phyloP scores from a whole-genome alignment of 2,113 vertebrate genomes.

The Chamaetylas fuelleborni region DNA sequence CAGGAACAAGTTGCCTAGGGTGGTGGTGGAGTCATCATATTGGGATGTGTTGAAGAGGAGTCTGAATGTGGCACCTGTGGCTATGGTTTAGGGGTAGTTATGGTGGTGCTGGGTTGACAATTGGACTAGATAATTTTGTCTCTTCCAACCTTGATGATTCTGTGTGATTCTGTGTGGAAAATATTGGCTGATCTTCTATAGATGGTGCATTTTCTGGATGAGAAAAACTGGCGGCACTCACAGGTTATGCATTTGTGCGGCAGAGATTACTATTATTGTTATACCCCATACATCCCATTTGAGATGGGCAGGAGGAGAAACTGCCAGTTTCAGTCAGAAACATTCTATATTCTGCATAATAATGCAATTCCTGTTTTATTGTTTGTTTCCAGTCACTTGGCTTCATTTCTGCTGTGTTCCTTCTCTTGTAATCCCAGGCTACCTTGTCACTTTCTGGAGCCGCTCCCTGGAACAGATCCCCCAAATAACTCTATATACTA shows the following conservation, averaged over 20 bases:
- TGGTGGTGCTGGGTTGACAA: not conserved
- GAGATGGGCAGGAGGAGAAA: not conserved
- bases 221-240: not conserved
- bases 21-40: not conserved
- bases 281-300: not conserved
- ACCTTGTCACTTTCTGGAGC: not conserved
- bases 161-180: not conserved
- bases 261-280: not conserved
- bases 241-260: not conserved
- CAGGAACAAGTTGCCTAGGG: not conserved
- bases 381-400: not conserved
- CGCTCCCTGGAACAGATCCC: not conserved
- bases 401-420: not conserved
- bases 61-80: not conserved
- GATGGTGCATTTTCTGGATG: not conserved
- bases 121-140: not conserved
- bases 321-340: not conserved
- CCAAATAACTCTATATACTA: not conserved
- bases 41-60: fast-evolving
- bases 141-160: not conserved
- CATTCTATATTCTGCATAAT: not conserved
- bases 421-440: not conserved
- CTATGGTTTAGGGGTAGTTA: not conserved
- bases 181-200: not conserved
- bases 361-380: not conserved